Evolutionary conservation across 2,797 vertebrate genomes (phyloP).

Genomic region (Mallotus villosus): DNA sequence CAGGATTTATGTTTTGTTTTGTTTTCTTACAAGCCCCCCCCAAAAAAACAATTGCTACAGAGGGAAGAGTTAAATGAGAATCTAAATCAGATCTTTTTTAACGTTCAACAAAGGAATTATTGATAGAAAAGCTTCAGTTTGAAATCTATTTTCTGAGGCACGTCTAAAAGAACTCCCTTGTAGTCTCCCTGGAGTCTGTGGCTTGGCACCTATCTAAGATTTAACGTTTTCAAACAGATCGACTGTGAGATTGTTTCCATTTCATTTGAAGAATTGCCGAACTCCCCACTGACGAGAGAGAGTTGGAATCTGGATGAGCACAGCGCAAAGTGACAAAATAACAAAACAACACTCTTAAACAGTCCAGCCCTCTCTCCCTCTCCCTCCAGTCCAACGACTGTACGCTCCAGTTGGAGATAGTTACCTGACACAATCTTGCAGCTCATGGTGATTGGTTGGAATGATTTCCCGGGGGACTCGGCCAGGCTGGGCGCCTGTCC

Average conservation of each 20-base stretch:
- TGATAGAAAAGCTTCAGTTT: no score
- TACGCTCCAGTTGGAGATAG: neutral
- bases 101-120: no score
- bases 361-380: neutral
- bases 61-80: no score
- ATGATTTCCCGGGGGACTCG: conserved; percentile 95
- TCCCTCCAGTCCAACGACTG: neutral
- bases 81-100: no score
- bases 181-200: no score
- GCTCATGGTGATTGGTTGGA: conserved; percentile 99
- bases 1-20: no score
- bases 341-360: neutral
- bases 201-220: no score
- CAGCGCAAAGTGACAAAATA: neutral
- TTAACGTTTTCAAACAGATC: neutral
- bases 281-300: neutral
- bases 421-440: conserved; percentile 99
- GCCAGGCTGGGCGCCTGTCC: conserved; percentile 87
- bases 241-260: neutral
- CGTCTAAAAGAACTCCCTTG: neutral
- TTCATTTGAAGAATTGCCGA: neutral
- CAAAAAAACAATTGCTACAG: no score
- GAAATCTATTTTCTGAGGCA: no score
- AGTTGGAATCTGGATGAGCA: neutral
- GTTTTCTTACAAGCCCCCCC: no score